Evolutionary conservation across 2,797 vertebrate genomes (phyloP), one percentile per base, ranked within the genome.

Genomic region (Gobio occitaniae): DNA sequence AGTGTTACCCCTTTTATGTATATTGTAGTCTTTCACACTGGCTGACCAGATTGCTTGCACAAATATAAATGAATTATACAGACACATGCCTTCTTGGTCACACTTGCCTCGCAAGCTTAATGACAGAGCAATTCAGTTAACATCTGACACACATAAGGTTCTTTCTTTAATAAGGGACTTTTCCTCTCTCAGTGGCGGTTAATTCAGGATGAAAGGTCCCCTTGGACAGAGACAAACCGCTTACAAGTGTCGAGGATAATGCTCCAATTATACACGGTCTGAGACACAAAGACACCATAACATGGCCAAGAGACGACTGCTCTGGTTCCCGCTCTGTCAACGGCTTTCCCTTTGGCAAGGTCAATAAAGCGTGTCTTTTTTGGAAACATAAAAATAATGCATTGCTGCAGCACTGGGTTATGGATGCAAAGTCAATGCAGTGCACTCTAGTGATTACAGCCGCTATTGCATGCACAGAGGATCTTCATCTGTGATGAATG

Each of bases 311-410:
- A 19, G 72, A 65, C 65, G 56, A 68, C 78, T 84, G 84, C 44
- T 84, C 71, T 77, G 75, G 76, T 65, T 78, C 85, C 71, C 19
- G 80, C 82, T 56, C 87, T 56, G 36, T 87, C 84, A 85, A 78
- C 84, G 87, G 48, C 68, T 32, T 65, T 92, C 89, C 91, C 90
- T 77, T 32, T 76, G 90, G 92, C 91, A 83, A 91, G 90, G 82
- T 90, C 88, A 79, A 88, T 78, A 78, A 88, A 92, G 86, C 88
- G 88, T 86, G 75, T 90, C 88, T 90, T 84, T 87, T 91, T 89
- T 89, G 76, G 88, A 82, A 89, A 89, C 54, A 75, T 52, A 65
- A 75, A 66, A 83, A 75, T 38, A 44, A 44, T 50, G 70, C 41
- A 44, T 61, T 48, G 80, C 70, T 72, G 44, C 29, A 75, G 29